These are phyloP conservation scores for Leptopilina clavipes DNA, from an alignment of 1,140 invertebrate genomes.

Conservation along the genomic window DNA sequence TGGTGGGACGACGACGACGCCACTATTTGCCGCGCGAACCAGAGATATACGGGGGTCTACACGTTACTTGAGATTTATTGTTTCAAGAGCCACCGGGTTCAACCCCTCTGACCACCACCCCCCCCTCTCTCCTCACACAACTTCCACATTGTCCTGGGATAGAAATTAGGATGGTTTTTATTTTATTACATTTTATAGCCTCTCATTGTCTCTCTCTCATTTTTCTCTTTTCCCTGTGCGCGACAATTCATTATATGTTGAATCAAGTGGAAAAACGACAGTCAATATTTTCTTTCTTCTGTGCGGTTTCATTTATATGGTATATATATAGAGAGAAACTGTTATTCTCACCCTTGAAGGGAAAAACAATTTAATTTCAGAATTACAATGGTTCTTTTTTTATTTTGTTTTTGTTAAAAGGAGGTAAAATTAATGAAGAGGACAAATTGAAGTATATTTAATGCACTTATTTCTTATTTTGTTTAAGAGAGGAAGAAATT, in stretches of 20 bases:
- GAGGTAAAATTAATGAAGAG: no score
- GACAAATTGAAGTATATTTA: no score
- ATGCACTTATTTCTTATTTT: no score
- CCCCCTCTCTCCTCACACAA: neutral
- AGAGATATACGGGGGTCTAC: slow-evolving; percentile 64
- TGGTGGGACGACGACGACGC: slow-evolving; percentile 17
- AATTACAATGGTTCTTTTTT: no score
- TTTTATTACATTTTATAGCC: slow-evolving; percentile 7
- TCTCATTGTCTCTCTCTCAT: neutral
- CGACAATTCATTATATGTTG: slow-evolving; percentile 10
- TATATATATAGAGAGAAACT: no score
- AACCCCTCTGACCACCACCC: slow-evolving; percentile 12
- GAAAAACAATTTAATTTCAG: no score
- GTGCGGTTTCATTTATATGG: no score
- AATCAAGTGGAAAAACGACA: neutral
- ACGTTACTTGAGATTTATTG: slow-evolving; percentile 66
- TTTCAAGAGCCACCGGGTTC: slow-evolving; percentile 11
- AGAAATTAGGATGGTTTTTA: slow-evolving; percentile 24
- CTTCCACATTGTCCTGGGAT: neutral
- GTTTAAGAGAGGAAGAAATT: no score
- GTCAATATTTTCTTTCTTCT: neutral
- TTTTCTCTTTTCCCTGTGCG: neutral
- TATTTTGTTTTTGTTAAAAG: no score
- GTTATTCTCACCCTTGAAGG: no score
- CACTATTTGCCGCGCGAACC: slow-evolving; percentile 46